Evolutionary conservation across 2,113 vertebrate genomes (phyloP).

Genomic region (Erythrolamprus reginae): DNA sequence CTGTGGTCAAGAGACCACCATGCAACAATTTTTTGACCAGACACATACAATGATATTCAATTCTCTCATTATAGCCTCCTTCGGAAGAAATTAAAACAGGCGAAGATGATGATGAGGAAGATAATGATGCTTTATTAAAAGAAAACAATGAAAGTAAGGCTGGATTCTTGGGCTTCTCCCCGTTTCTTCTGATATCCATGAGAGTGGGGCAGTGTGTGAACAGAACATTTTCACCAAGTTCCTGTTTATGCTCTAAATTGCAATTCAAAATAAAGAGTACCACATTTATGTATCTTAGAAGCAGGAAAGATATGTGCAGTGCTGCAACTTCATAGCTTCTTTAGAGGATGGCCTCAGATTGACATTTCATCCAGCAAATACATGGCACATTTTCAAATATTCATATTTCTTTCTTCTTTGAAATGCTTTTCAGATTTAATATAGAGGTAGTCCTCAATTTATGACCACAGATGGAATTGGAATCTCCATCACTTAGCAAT

Average conservation of each 20-base stretch:
- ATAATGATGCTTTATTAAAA: constrained; percentile 95
- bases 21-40: constrained; percentile 27
- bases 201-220: constrained; percentile 8
- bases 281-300: fast-evolving
- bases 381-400: constrained; percentile 6
- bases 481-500: too few relatives aligned
- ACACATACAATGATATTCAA: constrained; percentile 45
- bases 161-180: constrained; percentile 49
- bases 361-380: constrained; percentile 17
- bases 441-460: background rate
- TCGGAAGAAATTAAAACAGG: constrained; percentile 99
- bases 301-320: background rate
- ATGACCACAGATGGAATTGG: too few relatives aligned
- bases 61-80: constrained; percentile 78
- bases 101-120: constrained; percentile 94
- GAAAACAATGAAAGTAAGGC: constrained; percentile 95
- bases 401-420: background rate
- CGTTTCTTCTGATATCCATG: constrained; percentile 13
- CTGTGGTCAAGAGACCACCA: background rate
- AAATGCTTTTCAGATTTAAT: background rate
- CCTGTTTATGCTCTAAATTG: background rate
- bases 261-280: fast-evolving
- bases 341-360: background rate
- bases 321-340: background rate
- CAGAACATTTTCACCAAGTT: background rate